Conservation (phyloP, 2,797 vertebrate species). For the Pteronotus mesoamericanus region DNA sequence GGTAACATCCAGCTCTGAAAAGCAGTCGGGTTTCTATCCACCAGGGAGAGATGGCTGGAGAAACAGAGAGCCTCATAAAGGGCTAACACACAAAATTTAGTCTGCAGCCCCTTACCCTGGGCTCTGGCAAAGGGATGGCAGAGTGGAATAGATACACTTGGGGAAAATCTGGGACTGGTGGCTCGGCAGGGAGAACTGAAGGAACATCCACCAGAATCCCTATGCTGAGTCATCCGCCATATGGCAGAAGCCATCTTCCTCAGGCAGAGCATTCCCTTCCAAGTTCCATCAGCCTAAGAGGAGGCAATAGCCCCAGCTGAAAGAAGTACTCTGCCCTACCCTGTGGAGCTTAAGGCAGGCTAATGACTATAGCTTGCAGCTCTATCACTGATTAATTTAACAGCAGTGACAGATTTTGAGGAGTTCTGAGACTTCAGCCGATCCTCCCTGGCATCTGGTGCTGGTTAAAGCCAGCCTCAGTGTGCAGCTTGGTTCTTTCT, state of each 20-base stretch:
- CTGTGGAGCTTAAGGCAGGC: neutral
- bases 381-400: neutral
- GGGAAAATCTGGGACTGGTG: neutral
- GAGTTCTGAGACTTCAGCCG: neutral
- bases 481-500: neutral
- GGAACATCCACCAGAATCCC: neutral
- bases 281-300: neutral
- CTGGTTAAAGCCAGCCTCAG: neutral
- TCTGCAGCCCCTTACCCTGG: neutral
- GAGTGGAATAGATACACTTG: neutral
- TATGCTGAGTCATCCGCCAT: neutral
- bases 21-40: neutral
- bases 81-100: neutral
- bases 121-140: neutral
- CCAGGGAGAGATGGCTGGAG: neutral
- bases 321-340: neutral
- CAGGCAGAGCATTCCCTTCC: neutral
- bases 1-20: neutral
- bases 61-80: neutral
- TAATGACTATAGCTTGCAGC: neutral
- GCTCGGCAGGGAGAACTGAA: neutral
- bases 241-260: neutral
- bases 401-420: neutral
- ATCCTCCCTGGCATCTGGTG: neutral
- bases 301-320: neutral